Evolutionary conservation across 1,140 invertebrate species (phyloP), one percentile per base, ranked within the genome.

Genomic region (Hylaeus anthracinus): DNA sequence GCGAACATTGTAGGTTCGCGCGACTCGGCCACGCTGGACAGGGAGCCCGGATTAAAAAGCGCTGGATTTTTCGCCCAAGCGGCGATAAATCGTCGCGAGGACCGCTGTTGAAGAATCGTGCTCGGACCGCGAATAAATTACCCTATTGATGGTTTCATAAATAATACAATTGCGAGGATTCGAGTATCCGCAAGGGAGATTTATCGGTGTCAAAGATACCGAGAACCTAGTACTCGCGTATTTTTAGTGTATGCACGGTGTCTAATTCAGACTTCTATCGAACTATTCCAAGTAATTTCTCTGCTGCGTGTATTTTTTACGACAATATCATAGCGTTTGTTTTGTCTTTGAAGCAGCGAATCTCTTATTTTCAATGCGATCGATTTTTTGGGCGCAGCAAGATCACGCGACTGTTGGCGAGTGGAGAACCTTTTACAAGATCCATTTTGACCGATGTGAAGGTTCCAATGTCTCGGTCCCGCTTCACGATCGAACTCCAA

Each of bases 1-100:
- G 51, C 26, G 60, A 79, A 79, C 77, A 79, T 79, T 79, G 77
- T 79, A 73, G 51, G 70, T 78, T 79, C 77, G 70, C 70, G 77
- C 77, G 69, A 73, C 41, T 65, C 60, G 37, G 48, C 67, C 67
- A 45, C 53, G 64, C 41, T 51, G 64, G 73, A 75, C 73, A 76
- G 41, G 51, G 63, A 37, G 51, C 26, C 15, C 64, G 64, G 67
- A 71, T 78, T 78, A 78, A 78, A 78, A 71, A 78, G 55, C 75
- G 65, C 15, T 9, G 75, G 43, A 78, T 71, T 71, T 78, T 78
- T 71, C 75, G 66, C 5, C 37, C 15, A 9, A 15, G 3, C 66
- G 65, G 67, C 75, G 75, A 78, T 78, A 78, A 78, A 78, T 78
- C 67, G 45, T 72, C 37, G 10, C 15, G 48, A 10, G 65, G 55